Conservation (phyloP, 2,113 vertebrate genomes). For the Caranx melampygus region DNA sequence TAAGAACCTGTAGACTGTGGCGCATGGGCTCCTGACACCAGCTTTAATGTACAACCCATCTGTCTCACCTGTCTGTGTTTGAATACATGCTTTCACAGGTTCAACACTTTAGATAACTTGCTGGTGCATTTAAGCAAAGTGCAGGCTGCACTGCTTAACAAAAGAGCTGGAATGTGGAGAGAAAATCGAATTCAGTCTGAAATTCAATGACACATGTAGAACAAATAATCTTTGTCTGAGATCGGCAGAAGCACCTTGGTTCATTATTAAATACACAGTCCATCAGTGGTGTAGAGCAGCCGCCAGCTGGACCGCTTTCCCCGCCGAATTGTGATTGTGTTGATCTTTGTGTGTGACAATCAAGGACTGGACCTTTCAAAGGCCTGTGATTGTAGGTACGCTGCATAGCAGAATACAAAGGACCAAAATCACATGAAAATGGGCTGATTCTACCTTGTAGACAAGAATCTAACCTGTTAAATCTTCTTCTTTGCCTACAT, state of each 20-base stretch:
- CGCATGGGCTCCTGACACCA: too few relatives aligned
- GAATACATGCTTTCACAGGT: not conserved
- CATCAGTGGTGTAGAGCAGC: not conserved
- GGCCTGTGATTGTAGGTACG: not conserved
- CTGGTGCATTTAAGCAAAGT: not conserved
- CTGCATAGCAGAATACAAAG: not conserved
- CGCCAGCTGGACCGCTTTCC: not conserved
- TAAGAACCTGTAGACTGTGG: not conserved
- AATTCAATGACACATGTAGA: not conserved
- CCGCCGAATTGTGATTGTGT: not conserved
- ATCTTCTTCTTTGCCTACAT: not conserved
- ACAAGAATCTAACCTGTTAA: not conserved
- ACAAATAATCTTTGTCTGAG: not conserved
- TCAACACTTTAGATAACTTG: not conserved
- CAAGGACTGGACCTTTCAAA: not conserved
- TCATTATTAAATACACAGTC: conserved; percentile 2
- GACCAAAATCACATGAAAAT: not conserved
- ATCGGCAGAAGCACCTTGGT: not conserved
- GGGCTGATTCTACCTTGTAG: not conserved
- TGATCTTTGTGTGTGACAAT: not conserved
- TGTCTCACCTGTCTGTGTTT: not conserved
- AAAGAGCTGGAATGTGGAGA: not conserved
- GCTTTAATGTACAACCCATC: not conserved
- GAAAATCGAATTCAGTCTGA: not conserved
- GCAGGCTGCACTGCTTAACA: not conserved